Conservation (phyloP, 92 coral and sea anemone species). For the Siderastrea siderea region DNA sequence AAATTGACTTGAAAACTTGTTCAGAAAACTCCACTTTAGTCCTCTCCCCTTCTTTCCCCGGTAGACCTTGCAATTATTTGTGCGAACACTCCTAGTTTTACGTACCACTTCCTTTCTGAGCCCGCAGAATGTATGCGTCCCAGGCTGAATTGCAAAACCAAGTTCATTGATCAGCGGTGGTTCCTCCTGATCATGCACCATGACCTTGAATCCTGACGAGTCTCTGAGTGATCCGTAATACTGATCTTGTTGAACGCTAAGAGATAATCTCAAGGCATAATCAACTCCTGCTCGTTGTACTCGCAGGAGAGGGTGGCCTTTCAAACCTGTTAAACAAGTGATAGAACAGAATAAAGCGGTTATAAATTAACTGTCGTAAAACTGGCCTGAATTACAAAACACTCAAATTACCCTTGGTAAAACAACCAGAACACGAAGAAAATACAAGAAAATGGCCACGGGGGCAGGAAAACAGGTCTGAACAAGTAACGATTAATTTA, state of each 20-base stretch:
- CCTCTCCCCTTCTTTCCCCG: too few species aligned
- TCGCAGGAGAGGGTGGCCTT: slow-evolving; percentile 86
- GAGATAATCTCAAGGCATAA: slow-evolving; percentile 89
- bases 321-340: slow-evolving; percentile 56
- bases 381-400: too few species aligned
- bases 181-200: slow-evolving; percentile 99
- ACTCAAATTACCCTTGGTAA: too few species aligned
- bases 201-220: slow-evolving; percentile 99
- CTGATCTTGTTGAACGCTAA: slow-evolving; percentile 98
- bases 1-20: too few species aligned
- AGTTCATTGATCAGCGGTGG: slow-evolving; percentile 99
- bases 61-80: not conserved
- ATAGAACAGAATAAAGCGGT: too few species aligned
- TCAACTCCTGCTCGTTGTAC: slow-evolving; percentile 99
- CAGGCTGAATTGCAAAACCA: slow-evolving; percentile 98
- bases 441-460: too few species aligned
- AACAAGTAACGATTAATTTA: too few species aligned
- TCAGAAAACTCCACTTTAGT: too few species aligned
- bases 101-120: slow-evolving; percentile 94
- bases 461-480: too few species aligned
- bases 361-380: too few species aligned
- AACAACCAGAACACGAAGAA: too few species aligned
- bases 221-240: slow-evolving; percentile 96
- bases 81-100: not conserved
- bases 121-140: slow-evolving; percentile 98